Evolutionary conservation across 2,113 vertebrate genomes (phyloP).

Genomic region (Prunella fulvescens): DNA sequence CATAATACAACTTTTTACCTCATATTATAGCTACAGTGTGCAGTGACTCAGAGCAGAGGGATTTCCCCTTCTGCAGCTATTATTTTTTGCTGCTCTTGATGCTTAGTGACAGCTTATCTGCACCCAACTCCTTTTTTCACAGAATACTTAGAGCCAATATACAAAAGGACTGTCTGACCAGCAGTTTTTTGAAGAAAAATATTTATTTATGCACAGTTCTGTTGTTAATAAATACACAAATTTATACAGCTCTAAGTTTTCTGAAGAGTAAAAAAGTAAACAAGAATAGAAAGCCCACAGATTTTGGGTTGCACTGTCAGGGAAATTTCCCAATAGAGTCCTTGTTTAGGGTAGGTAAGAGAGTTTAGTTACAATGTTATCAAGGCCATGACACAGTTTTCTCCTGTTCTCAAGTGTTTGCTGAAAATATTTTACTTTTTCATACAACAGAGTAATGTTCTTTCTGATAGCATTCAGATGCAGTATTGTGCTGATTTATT

Average conservation of each 20-base stretch:
- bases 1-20: not conserved
- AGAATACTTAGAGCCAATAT: not conserved
- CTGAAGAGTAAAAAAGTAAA: not conserved
- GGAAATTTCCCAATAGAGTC: not conserved
- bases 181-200: not conserved
- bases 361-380: not conserved
- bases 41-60: not conserved
- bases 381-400: not conserved
- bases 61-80: not conserved
- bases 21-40: not conserved
- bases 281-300: not conserved
- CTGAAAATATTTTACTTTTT: constrained; percentile 3
- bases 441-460: not conserved
- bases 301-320: not conserved
- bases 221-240: not conserved
- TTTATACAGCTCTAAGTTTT: not conserved
- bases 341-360: not conserved
- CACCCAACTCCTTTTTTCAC: not conserved
- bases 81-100: not conserved
- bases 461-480: not conserved
- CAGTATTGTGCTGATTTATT: not conserved
- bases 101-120: not conserved
- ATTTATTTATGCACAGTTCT: not conserved
- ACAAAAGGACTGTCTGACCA: not conserved
- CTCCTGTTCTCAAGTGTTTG: not conserved